Percentiles rank a stretch among this genome's conserved stretches.
Evolutionary conservation across 1,140 invertebrate species (phyloP).

Genomic region (Penaeus japonicus): DNA sequence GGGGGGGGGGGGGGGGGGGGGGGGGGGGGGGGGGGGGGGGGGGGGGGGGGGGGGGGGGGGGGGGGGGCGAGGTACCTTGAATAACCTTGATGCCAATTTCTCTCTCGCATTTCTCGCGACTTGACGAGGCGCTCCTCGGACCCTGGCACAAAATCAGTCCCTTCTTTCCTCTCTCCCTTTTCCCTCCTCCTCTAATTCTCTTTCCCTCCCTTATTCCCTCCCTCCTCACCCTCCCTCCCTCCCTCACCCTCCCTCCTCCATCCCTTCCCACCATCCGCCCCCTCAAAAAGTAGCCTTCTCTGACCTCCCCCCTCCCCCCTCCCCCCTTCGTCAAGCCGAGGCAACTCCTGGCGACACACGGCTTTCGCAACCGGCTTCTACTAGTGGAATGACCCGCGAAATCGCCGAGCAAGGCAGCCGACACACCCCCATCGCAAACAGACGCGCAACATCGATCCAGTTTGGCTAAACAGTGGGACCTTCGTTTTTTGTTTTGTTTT

Average conservation of each 20-base stretch:
- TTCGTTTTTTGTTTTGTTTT: too few relatives aligned
- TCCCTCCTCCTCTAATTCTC: neutral
- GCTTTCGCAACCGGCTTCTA: too few relatives aligned
- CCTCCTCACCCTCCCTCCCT: neutral
- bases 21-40: neutral
- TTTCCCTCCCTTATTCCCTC: neutral
- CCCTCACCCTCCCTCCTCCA: neutral
- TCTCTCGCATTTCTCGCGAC: constrained; percentile 10
- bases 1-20: neutral
- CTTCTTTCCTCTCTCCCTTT: neutral
- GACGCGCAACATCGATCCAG: too few relatives aligned
- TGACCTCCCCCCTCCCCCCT: too few relatives aligned
- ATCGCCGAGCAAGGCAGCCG: too few relatives aligned
- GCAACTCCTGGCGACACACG: too few relatives aligned
- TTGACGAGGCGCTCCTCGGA: neutral
- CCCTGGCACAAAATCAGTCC: neutral
- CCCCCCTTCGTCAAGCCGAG: too few relatives aligned
- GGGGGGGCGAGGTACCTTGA: neutral
- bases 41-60: neutral
- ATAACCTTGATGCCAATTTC: neutral
- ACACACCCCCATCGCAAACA: too few relatives aligned
- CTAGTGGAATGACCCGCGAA: too few relatives aligned
- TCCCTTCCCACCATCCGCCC: neutral
- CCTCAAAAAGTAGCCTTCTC: neutral
- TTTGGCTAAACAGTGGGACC: too few relatives aligned